phyloP scores from a whole-genome alignment of 2,113 vertebrate species.

The Psilopogon haemacephalus region DNA sequence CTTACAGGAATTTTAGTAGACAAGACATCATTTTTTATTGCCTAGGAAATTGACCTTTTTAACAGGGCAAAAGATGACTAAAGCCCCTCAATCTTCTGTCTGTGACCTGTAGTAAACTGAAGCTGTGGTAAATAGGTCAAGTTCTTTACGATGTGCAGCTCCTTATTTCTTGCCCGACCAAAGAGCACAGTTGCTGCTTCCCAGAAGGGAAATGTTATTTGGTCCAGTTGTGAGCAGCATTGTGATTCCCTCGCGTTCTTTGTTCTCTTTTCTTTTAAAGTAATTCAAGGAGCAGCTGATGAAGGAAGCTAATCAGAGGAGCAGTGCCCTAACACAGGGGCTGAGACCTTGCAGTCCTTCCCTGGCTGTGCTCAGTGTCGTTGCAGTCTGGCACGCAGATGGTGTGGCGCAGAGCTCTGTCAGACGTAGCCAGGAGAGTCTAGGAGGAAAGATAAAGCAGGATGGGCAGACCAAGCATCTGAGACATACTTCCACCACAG shows the following conservation, averaged over 20 bases:
- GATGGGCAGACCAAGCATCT: background rate
- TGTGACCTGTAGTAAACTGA: background rate
- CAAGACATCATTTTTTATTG: background rate
- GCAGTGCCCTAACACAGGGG: background rate
- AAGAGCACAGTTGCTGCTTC: slow-evolving; percentile 1
- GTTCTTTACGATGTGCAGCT: background rate
- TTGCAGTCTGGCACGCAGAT: background rate
- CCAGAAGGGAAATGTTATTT: slow-evolving; percentile 19
- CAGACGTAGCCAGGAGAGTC: slow-evolving; percentile 1
- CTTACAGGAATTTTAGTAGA: background rate
- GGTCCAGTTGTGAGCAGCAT: background rate
- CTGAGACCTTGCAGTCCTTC: background rate
- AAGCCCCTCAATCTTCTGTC: background rate
- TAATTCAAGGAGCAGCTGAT: background rate
- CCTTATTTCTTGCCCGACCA: background rate
- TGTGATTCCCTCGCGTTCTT: background rate
- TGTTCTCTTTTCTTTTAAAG: too few species aligned
- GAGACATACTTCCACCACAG: background rate
- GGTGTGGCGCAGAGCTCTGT: background rate
- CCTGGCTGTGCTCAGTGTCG: rapidly evolving
- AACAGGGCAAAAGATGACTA: background rate
- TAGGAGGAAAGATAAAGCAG: slow-evolving; percentile 25
- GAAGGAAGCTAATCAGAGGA: background rate
- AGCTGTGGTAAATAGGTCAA: background rate
- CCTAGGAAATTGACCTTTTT: background rate